Percentiles rank a stretch among this genome's conserved stretches.
These are phyloP conservation scores for Phoxinus phoxinus DNA, from an alignment of 2,113 vertebrate genomes.

Conservation along the genomic window DNA sequence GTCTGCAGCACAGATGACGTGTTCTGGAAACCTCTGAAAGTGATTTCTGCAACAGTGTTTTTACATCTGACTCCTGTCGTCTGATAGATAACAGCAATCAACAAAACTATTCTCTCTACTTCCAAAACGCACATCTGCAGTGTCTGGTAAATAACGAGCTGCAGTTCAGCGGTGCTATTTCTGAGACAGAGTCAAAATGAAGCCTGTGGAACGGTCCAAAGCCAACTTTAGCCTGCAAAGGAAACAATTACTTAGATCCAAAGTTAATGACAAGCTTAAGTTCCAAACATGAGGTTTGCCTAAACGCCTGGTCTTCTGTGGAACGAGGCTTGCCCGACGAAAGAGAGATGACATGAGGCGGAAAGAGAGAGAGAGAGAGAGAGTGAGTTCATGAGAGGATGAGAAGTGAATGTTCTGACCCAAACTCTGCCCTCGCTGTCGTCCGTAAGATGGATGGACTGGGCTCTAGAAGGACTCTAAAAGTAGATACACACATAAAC, in stretches of 20 bases:
- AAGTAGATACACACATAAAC: conserved; percentile 35
- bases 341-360: conserved; percentile 12
- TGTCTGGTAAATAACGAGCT: background rate
- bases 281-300: conserved; percentile 42
- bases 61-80: background rate
- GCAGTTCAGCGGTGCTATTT: background rate
- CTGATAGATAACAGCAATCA: conserved; percentile 16
- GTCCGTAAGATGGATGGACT: conserved; percentile 45
- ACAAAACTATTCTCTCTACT: background rate
- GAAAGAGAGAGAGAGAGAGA: background rate
- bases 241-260: conserved; percentile 39
- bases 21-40: background rate
- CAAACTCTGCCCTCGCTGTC: conserved; percentile 56
- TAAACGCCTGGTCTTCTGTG: conserved; percentile 13
- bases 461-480: conserved; percentile 26
- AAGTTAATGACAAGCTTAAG: conserved; percentile 32
- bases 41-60: background rate
- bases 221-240: conserved; percentile 23
- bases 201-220: background rate
- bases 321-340: conserved; percentile 16
- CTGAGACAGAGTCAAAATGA: background rate
- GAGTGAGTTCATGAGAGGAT: conserved; percentile 40
- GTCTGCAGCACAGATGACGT: conserved; percentile 2
- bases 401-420: conserved; percentile 59
- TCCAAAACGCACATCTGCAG: conserved; percentile 16